Base-by-base conservation (phyloP, 30 jellyfish, hydroid and myxozoan genomes). In the Turritopsis dohrnii region DNA sequence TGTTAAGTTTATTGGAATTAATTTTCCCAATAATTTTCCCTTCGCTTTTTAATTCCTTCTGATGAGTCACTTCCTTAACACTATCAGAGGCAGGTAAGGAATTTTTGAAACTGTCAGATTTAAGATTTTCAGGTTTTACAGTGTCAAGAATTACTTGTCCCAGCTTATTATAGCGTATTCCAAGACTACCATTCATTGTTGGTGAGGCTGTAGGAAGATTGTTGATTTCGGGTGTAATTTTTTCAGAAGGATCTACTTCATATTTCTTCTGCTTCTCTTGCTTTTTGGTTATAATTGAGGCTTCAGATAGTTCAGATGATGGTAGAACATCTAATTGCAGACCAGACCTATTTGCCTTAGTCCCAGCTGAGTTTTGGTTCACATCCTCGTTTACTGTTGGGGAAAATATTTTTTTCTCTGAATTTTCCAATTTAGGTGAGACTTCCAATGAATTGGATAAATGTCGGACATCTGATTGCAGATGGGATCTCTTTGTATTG, bases 81-180 rank as follows among this genome's bases (percentile, higher is more conserved):
- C 16, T n/a, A 0, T 69, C 31, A 7, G 77, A 27, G 9, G 30
- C 16, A n/a, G 16, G 16, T 23, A 69, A 23, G 8, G 77, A 27
- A 69, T 21, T 19, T 69, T 23, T 19, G 9, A 0, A 0, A 9
- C 8, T 69, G 30, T 17, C 9, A 23, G 77, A n/a, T 26, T 66
- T 66, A 7, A 23, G 28, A 69, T 7, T 7, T 27, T 69, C 77
- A 9, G 66, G 66, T 23, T 19, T 84, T 18, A 1, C 9, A 17
- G 52, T 69, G 29, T 54, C 26, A n/a, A 80, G 24, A 18, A 80
- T 65, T 22, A 80, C 80, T 80, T 80, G 87, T 13, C 87, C 87
- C 18, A 80, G 80, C 79, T 80, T 80, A 53, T 80, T 80, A 25
- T 52, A 80, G 0, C 28, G 41, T 17, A 53, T 65, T 19, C 53